Percentiles rank a stretch among this genome's conserved stretches.
These are phyloP conservation scores for Pammene fasciana DNA, from an alignment of 2,888 invertebrate genomes.

Conservation along the genomic window DNA sequence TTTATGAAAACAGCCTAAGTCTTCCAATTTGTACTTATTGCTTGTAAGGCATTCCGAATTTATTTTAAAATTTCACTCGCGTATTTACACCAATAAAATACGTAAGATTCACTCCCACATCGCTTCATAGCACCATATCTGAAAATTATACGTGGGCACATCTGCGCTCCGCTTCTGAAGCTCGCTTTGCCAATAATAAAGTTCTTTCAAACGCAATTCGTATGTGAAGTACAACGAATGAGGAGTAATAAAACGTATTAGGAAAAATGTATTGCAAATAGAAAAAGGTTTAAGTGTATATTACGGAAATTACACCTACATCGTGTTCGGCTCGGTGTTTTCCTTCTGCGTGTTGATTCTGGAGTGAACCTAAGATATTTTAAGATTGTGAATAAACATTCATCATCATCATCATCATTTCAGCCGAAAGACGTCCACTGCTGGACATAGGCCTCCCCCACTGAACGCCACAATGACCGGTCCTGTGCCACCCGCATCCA, in stretches of 20 bases:
- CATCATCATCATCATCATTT: too few species aligned
- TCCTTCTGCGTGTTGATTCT: conserved; percentile 10
- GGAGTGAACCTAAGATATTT: conserved; percentile 16
- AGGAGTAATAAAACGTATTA: conserved; percentile 78
- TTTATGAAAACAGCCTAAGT: background rate
- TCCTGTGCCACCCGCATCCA: too few species aligned
- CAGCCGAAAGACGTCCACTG: too few species aligned
- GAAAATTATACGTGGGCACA: conserved; percentile 73
- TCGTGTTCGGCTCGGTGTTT: conserved; percentile 24
- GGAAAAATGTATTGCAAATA: conserved; percentile 75
- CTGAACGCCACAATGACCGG: too few species aligned
- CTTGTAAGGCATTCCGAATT: background rate
- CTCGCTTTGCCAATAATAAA: conserved; percentile 78
- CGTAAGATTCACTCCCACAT: conserved; percentile 62
- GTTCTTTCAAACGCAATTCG: conserved; percentile 80
- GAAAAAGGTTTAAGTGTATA: conserved; percentile 56
- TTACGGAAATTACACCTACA: conserved; percentile 37
- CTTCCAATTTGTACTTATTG: conserved; percentile 4
- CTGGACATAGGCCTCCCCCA: too few species aligned
- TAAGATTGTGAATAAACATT: too few species aligned
- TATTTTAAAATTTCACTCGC: conserved; percentile 47
- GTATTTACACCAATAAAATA: conserved; percentile 67
- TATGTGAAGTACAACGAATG: conserved; percentile 80
- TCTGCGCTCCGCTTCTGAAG: conserved; percentile 62
- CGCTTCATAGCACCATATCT: conserved; percentile 64